Evolutionary conservation across 2,797 vertebrate species (phyloP).

Genomic region (Mus minutoides): DNA sequence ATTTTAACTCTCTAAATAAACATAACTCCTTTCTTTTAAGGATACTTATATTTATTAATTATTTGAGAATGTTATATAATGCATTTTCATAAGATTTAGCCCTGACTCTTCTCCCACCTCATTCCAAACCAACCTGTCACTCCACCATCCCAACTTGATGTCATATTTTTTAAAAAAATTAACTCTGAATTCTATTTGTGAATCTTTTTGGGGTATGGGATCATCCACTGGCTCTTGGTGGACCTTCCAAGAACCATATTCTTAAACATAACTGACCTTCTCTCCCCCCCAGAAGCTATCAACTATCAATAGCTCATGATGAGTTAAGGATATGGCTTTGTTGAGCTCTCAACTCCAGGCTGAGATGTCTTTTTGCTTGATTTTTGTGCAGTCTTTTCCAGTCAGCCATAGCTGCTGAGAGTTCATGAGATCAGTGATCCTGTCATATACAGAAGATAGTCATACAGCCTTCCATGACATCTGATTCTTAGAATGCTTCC

Average conservation of each 20-base stretch:
- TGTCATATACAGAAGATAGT: not conserved
- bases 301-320: not conserved
- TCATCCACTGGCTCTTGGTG: not conserved
- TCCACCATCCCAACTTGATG: not conserved
- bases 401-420: not conserved
- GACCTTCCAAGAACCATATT: not conserved
- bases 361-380: not conserved
- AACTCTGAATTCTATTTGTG: not conserved
- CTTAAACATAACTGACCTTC: not conserved
- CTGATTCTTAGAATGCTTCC: not conserved
- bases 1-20: constrained; percentile 46
- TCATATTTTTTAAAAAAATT: not conserved
- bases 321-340: not conserved
- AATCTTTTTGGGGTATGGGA: not conserved
- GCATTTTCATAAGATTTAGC: not conserved
- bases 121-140: not conserved
- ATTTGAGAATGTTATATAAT: not conserved
- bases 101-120: too few relatives aligned
- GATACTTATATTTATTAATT: not conserved
- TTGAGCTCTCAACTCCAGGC: not conserved
- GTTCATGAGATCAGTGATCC: not conserved
- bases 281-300: not conserved
- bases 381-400: not conserved
- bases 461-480: not conserved
- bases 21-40: not conserved